Conservation (phyloP, 2,888 invertebrate genomes). For the Harmothoe impar region DNA sequence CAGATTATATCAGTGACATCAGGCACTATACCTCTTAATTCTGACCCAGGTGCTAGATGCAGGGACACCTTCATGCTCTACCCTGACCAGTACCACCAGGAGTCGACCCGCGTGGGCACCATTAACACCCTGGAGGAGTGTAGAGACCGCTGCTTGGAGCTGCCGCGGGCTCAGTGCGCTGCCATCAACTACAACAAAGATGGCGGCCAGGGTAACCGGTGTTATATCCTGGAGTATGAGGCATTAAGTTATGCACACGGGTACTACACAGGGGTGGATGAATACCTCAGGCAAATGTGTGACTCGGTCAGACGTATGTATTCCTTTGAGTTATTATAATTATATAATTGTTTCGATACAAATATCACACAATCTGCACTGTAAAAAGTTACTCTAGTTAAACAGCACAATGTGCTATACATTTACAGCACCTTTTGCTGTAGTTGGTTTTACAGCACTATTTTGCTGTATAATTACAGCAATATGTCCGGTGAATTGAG, state of each 20-base stretch:
- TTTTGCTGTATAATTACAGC: too few relatives aligned
- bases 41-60: background rate
- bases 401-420: too few relatives aligned
- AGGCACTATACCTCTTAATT: too few relatives aligned
- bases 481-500: too few relatives aligned
- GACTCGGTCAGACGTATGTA: background rate
- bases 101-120: background rate
- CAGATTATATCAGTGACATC: too few relatives aligned
- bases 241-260: background rate
- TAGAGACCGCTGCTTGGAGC: background rate
- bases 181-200: slow-evolving; percentile 32
- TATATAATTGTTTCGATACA: too few relatives aligned
- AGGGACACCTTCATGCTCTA: background rate
- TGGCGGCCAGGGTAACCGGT: background rate
- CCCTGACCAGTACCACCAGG: slow-evolving; percentile 51
- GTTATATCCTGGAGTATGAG: background rate
- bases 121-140: background rate
- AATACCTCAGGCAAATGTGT: background rate
- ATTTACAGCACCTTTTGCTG: too few relatives aligned
- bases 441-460: too few relatives aligned
- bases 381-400: too few relatives aligned
- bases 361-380: too few relatives aligned
- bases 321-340: background rate
- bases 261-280: slow-evolving; percentile 16
- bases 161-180: background rate